These are phyloP conservation scores for Telenomus remus DNA, from an alignment of 1,140 invertebrate species.

Conservation along the genomic window DNA sequence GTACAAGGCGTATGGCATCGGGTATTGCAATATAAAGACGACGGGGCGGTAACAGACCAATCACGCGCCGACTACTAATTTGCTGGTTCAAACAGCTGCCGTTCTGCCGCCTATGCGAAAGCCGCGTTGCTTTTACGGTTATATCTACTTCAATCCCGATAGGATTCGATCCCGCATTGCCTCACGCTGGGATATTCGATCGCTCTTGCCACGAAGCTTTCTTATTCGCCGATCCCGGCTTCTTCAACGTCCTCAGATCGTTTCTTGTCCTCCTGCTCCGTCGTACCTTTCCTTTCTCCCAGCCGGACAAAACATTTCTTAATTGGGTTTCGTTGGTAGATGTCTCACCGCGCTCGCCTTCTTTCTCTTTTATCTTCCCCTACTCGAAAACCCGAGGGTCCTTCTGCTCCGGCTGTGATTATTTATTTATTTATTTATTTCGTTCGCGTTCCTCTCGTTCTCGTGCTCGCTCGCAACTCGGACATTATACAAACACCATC, in stretches of 20 bases:
- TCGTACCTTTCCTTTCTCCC: conserved; percentile 46
- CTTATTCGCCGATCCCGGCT: conserved; percentile 62
- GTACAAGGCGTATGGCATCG: conserved; percentile 42
- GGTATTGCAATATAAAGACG: conserved; percentile 68
- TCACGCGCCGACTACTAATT: conserved; percentile 76
- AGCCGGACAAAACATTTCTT: conserved; percentile 76
- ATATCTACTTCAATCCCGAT: conserved; percentile 67
- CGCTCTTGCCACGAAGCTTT: conserved; percentile 62
- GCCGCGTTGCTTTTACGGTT: conserved; percentile 62
- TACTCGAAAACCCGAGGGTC: conserved; percentile 21
- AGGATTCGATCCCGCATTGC: conserved; percentile 64
- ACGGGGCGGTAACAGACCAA: conserved; percentile 75
- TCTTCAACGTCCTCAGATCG: conserved; percentile 43
- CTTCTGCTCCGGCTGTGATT: conserved; percentile 39
- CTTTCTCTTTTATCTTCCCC: conserved; percentile 55
- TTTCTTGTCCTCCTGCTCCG: conserved; percentile 52
- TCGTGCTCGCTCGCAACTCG: conserved; percentile 19
- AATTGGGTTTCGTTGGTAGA: conserved; percentile 71
- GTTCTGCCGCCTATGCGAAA: conserved; percentile 73
- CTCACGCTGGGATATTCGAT: conserved; percentile 70
- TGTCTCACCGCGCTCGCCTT: conserved; percentile 53
- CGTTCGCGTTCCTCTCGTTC: conserved; percentile 1
- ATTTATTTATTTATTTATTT: conserved; percentile 62
- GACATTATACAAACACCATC: conserved; percentile 42
- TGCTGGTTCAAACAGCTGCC: conserved; percentile 75